Evolutionary conservation across 2,113 vertebrate species (phyloP), one percentile per base, ranked within the genome.

Genomic region (Heterotilapia buettikoferi): DNA sequence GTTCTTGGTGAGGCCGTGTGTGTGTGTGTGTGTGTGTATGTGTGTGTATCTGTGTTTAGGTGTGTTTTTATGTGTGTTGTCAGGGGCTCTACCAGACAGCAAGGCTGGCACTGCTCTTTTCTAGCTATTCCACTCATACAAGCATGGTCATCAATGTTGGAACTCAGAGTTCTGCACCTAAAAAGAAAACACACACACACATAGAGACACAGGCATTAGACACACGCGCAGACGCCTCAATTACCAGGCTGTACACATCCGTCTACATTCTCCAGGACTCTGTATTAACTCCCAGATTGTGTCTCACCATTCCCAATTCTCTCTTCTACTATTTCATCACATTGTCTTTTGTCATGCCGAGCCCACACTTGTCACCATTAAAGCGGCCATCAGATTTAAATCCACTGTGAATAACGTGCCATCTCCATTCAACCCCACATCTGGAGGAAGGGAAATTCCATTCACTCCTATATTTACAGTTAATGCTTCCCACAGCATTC

Each of bases 331-430:
- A 12, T 91, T 90, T 84, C 33, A 78, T 52, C 73, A 29, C 73
- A 33, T 78, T 52, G 45, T 78, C 45, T 52, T 78, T 52, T 78
- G 73, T 52, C 73, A 31, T 61, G n/a, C 29, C 18, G 83, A 63
- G 63, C 38, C 61, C 33, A 6, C 31, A 73, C 38, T 40, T 54
- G 84, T 86, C 84, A 57, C 90, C 52, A 79, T 81, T 83, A 84
- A 82, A 89, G 68, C 36, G 50, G 31, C 73, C 26, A 45, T 92
- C 91, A 87, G 38, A 89, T 91, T 91, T 45, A 93, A 90, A 92
- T 93, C 80, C 84, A 66, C 87, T 68, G 68, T 86, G 92, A 92
- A 90, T 86, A 73, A 88, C 83, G 86, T 85, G 63, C 73, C 88
- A 83, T 78, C 85, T 73, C 19, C 57, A 71, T 63, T 92, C 84